These are phyloP conservation scores for Salvelinus fontinalis DNA, from an alignment of 2,113 vertebrate species.

Conservation along the genomic window DNA sequence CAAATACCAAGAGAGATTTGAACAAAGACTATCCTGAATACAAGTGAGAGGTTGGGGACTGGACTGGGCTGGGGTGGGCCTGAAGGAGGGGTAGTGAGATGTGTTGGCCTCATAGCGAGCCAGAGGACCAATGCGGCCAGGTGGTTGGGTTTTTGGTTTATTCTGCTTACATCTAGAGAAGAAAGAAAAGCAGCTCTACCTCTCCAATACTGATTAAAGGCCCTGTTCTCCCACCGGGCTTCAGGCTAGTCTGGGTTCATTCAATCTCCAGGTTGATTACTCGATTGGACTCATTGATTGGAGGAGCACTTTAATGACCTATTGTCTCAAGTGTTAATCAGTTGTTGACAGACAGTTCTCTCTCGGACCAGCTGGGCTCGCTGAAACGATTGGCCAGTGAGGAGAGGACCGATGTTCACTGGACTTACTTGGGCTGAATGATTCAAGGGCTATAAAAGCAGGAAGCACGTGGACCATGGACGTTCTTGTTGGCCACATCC, in stretches of 20 bases:
- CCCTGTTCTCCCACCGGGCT: conserved; percentile 48
- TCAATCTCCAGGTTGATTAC: conserved; percentile 68
- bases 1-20: conserved; percentile 51
- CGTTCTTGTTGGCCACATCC: conserved; percentile 14
- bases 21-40: conserved; percentile 44
- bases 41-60: conserved; percentile 23
- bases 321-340: conserved; percentile 77
- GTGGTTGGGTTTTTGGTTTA: conserved; percentile 13
- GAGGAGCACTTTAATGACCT: conserved; percentile 74
- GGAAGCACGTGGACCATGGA: conserved; percentile 12
- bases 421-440: conserved; percentile 16
- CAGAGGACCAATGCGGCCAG: not conserved
- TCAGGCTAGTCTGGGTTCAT: conserved; percentile 59
- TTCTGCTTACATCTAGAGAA: conserved; percentile 42
- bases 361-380: conserved; percentile 36
- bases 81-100: conserved; percentile 1
- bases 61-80: too few relatives aligned
- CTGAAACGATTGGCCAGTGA: not conserved
- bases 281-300: conserved; percentile 72
- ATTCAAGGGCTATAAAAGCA: conserved; percentile 40
- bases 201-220: conserved; percentile 60
- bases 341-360: conserved; percentile 64
- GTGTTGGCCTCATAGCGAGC: not conserved
- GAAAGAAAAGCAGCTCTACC: conserved; percentile 49
- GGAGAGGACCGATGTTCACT: not conserved